Percentiles rank a stretch among this genome's conserved stretches.
Evolutionary conservation across 1,140 invertebrate species (phyloP).

Genomic region (Zaprionus nigranus): DNA sequence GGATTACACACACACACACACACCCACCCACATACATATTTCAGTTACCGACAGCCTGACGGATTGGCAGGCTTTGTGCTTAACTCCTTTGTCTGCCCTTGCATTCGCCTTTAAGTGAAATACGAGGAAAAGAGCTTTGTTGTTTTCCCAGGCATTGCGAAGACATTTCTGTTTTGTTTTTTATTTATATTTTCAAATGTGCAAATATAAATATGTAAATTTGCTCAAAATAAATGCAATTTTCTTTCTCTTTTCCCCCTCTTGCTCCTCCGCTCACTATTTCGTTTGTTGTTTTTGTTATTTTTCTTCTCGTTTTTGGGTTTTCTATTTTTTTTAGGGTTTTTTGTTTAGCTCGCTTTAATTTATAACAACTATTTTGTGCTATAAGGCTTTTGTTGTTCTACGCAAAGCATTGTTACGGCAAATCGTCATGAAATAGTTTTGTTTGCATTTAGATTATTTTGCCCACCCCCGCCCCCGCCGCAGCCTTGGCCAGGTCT

Average conservation of each 20-base stretch:
- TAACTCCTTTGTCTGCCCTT: slow-evolving; percentile 30
- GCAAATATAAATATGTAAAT: slow-evolving; percentile 60
- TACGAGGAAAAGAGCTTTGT: not conserved
- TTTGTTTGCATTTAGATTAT: slow-evolving; percentile 79
- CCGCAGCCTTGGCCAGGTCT: too few relatives aligned
- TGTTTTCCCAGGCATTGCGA: not conserved
- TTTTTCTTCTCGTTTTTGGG: slow-evolving; percentile 12
- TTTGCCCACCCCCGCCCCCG: slow-evolving; percentile 18
- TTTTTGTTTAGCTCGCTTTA: slow-evolving; percentile 46
- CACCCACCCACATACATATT: slow-evolving; percentile 40
- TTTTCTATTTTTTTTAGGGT: slow-evolving; percentile 25
- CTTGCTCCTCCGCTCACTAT: not conserved
- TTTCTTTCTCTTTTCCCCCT: slow-evolving; percentile 27
- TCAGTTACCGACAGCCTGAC: slow-evolving; percentile 45
- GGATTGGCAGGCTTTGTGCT: slow-evolving; percentile 37
- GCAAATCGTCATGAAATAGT: slow-evolving; percentile 60
- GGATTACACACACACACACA: slow-evolving; percentile 21
- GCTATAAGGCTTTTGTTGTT: slow-evolving; percentile 54
- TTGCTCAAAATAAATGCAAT: slow-evolving; percentile 56
- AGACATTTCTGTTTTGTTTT: slow-evolving; percentile 33
- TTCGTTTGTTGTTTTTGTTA: slow-evolving; percentile 31
- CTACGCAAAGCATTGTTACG: slow-evolving; percentile 17
- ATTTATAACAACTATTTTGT: slow-evolving; percentile 42
- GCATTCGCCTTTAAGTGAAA: slow-evolving; percentile 16
- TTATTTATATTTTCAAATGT: slow-evolving; percentile 69